A percentile compares a stretch with the other conserved stretches of the same genome.
These are phyloP conservation scores for Symphodus melops DNA, from an alignment of 2,113 vertebrate species.

Conservation along the genomic window DNA sequence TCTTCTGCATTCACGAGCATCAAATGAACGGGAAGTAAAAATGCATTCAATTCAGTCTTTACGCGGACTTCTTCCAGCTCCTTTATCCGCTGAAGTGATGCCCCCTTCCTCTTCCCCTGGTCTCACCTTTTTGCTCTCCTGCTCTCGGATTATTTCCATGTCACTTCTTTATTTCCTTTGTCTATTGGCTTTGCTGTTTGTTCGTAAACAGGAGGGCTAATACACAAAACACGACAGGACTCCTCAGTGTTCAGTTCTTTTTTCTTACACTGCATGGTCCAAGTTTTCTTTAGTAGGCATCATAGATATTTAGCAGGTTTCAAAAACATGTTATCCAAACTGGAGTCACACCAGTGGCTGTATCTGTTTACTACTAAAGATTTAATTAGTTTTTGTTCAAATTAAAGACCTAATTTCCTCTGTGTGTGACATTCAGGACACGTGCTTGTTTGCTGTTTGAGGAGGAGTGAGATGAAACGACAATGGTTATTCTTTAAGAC, in stretches of 20 bases:
- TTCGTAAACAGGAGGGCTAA: constrained; percentile 86
- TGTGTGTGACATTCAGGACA: constrained; percentile 10
- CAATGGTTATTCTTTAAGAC: no score
- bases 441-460: background rate
- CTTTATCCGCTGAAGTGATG: constrained; percentile 71
- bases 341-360: background rate
- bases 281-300: constrained; percentile 92
- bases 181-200: constrained; percentile 89
- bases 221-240: constrained; percentile 89
- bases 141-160: constrained; percentile 88
- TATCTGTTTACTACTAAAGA: background rate
- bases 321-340: background rate
- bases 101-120: constrained; percentile 57
- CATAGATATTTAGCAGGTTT: constrained; percentile 75
- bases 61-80: constrained; percentile 83
- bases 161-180: constrained; percentile 86
- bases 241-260: constrained; percentile 83
- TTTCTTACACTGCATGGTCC: constrained; percentile 84
- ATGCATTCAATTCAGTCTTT: constrained; percentile 97
- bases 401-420: background rate
- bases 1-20: constrained; percentile 77
- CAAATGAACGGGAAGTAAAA: constrained; percentile 93
- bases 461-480: background rate
- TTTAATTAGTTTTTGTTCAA: background rate
- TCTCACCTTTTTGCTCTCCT: constrained; percentile 67